Conservation (phyloP, 2,888 invertebrate genomes). For the Heliconius cydno region DNA sequence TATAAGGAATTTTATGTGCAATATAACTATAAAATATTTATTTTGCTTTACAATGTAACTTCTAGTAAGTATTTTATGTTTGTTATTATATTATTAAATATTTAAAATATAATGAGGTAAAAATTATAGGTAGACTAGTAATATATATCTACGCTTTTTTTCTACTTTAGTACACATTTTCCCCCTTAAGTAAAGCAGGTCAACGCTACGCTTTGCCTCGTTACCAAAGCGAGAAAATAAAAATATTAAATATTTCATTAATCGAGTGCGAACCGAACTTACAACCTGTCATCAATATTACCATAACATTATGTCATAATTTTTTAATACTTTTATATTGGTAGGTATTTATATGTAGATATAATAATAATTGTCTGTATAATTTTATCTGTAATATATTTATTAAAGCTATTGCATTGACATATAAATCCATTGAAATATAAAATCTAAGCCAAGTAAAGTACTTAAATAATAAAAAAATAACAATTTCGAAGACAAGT, state of each 20-base stretch:
- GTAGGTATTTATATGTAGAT: not conserved
- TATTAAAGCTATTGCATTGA: not conserved
- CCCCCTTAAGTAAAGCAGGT: not conserved
- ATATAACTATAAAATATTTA: not conserved
- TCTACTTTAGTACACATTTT: too few species aligned
- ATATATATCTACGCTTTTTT: too few species aligned
- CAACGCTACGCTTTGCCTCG: not conserved
- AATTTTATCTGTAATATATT: not conserved
- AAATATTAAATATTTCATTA: too few species aligned
- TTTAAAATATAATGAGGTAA: too few species aligned
- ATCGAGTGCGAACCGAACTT: too few species aligned
- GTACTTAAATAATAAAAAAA: constrained; percentile 3
- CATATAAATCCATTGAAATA: not conserved
- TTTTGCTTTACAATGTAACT: not conserved
- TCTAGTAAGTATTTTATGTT: not conserved
- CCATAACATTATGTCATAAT: too few species aligned
- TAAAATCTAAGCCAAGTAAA: constrained; percentile 5
- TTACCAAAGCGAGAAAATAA: not conserved
- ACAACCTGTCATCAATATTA: too few species aligned
- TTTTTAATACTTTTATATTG: too few species aligned
- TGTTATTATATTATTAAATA: not conserved
- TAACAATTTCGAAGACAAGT: constrained; percentile 33
- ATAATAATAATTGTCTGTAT: not conserved
- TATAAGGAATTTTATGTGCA: not conserved
- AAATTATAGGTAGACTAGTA: too few species aligned